Conservation (phyloP, 2,888 invertebrate species). For the Acronicta psi region DNA sequence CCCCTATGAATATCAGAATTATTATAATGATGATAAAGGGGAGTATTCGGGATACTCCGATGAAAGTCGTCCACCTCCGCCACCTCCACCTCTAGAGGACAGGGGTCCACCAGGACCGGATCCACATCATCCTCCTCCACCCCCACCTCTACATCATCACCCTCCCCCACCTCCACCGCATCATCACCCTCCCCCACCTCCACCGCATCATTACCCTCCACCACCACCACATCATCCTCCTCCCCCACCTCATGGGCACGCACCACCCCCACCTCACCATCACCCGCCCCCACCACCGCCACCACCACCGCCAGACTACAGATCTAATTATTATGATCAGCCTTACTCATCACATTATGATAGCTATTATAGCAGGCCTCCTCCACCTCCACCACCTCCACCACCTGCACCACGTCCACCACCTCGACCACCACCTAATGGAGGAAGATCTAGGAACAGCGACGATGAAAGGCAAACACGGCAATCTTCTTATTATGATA, state of each 20-base stretch:
- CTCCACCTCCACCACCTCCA: constrained; percentile 14
- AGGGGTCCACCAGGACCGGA: not conserved
- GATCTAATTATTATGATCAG: constrained; percentile 26
- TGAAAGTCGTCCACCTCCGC: not conserved
- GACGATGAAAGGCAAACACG: constrained; percentile 41
- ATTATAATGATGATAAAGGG: constrained; percentile 8
- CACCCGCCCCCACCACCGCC: constrained; percentile 35
- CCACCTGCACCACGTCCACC: constrained; percentile 16
- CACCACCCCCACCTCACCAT: constrained; percentile 11
- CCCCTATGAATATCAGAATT: constrained; percentile 15
- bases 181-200: constrained; percentile 14
- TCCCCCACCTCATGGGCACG: constrained; percentile 16
- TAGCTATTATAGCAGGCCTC: constrained; percentile 16
- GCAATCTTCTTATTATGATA: constrained; percentile 28
- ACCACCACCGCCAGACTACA: constrained; percentile 32
- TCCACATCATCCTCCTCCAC: constrained; percentile 1
- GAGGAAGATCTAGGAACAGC: constrained; percentile 2
- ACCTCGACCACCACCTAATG: constrained; percentile 7
- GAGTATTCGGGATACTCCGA: constrained; percentile 14
- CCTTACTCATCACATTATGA: constrained; percentile 6
- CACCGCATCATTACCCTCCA: not conserved
- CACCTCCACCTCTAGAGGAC: constrained; percentile 6
- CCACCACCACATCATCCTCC: constrained; percentile 27
- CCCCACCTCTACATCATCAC: constrained; percentile 16
- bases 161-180: not conserved